Evolutionary conservation across 2,888 invertebrate species (phyloP).

Genomic region (Pherbina coryleti): DNA sequence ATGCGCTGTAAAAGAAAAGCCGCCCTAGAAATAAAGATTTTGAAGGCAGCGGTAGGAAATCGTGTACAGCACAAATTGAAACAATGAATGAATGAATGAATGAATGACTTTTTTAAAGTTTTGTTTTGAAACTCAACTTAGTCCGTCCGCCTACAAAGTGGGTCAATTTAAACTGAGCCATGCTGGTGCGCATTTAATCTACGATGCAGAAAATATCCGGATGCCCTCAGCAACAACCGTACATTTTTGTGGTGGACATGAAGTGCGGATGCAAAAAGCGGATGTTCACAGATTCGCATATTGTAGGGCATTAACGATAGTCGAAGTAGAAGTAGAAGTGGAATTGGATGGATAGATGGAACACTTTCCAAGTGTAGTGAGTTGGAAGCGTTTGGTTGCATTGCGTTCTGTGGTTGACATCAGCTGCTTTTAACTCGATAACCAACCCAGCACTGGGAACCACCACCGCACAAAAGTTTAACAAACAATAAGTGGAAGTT

Average conservation of each 20-base stretch:
- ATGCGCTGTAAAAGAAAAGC: not conserved
- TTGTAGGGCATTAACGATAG: not conserved
- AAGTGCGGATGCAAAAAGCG: not conserved
- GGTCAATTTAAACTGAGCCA: slow-evolving; percentile 29
- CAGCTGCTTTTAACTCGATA: slow-evolving; percentile 30
- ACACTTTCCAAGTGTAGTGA: slow-evolving; percentile 2
- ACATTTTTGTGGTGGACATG: not conserved
- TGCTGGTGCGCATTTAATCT: slow-evolving; percentile 24
- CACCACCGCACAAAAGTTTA: slow-evolving; percentile 25
- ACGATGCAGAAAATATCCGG: slow-evolving; percentile 8
- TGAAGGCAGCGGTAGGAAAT: not conserved
- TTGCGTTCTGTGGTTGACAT: slow-evolving; percentile 15
- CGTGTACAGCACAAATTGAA: slow-evolving; percentile 16
- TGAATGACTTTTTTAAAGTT: not conserved
- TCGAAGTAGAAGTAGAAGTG: too few species aligned
- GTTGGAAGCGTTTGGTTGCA: not conserved
- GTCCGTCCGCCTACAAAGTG: not conserved
- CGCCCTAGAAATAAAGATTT: slow-evolving; percentile 6
- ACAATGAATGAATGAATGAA: slow-evolving; percentile 18
- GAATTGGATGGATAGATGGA: not conserved
- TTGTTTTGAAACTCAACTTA: not conserved
- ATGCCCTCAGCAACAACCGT: not conserved
- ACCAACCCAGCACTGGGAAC: not conserved
- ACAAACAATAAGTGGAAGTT: slow-evolving; percentile 12
- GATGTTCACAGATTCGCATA: not conserved